Evolutionary conservation across 2,113 vertebrate species (phyloP), one percentile per base, ranked within the genome.

Genomic region (Morphnarchus princeps): DNA sequence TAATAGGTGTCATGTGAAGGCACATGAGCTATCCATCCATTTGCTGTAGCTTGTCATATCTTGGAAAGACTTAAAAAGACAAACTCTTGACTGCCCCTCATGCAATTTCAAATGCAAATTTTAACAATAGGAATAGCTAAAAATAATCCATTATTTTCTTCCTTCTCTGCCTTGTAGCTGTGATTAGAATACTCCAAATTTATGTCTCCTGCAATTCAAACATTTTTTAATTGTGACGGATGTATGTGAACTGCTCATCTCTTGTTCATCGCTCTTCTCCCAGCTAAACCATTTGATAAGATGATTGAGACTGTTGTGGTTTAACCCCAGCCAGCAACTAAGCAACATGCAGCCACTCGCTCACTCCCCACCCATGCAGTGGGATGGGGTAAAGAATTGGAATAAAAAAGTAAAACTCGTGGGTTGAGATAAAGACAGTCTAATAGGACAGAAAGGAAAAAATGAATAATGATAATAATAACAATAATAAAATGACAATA

Each of bases 31-130:
- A 90, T 77, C 65, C 42, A 80, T 83, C 76, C 70, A 80, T 94
- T 95, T 95, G 17, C 47, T 80, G 13, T 76, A 82, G 57, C 45
- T 82, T 96, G 34, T 77, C 73, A 57, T 49, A 70, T 62, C 63
- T 83, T 13, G n/a, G 52, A 80, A 91, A 87, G 38, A 58, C 61
- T 90, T 71, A 36, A 86, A 80, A 92, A 82, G 70, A 79, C 36
- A 91, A 77, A 61, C 15, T 22, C 45, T 94, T 90, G 73, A 82
- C 73, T 78, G 42, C 26, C 29, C 32, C 20, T 91, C 50, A 10
- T 59, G n/a, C 22, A 91, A 86, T 95, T 97, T 97, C 38, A 94
- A 90, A 85, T 80, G 83, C 50, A 94, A 86, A 95, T 94, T 92
- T 94, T 71, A 63, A 31, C 73, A 95, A 91, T 31, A 85, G 1